Evolutionary conservation across 2,113 vertebrate species (phyloP), one percentile per base, ranked within the genome.

Genomic region (Sciurus niger): DNA sequence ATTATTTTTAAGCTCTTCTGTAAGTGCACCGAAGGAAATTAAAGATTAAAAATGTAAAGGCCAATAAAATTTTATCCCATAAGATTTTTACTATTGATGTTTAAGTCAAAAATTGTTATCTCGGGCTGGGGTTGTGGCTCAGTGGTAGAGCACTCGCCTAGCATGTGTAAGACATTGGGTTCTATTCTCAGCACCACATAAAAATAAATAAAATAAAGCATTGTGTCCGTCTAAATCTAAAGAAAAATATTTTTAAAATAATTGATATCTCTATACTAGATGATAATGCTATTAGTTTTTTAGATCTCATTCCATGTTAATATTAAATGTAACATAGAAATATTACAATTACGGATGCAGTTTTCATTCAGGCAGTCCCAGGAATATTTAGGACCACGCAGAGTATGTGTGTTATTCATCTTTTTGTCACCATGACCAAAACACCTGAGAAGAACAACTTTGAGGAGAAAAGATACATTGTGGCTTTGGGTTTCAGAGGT

Each of bases 1-100:
- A 84, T 77, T 70, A 86, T 90, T 96, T 58, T 96, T 84, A 93
- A 96, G 18, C 6, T 90, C n/a, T 77, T 96, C 46, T 90, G 12
- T 74, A 92, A 95, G 65, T 74, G 55, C 60, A 88, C 11, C 63
- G 28, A 90, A 91, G 8, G 20, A 83, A 86, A 79, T 88, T 65
- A 58, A 83, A 92, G 83, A 63, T 24, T 32, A 46, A 67, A 86
- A 80, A 24, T 72, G 22, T 76, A 40, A 94, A 60, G 18, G 68
- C 10, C 30, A 74, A 67, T 87, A 60, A 1, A 73, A 55, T 84
- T 79, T 95, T 84, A 46, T 88, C 10, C 32, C 18, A 30, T 48
- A 55, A 92, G n/a, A 65, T 72, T 87, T 97, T 96, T 37, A 40
- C n/a, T 76, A 51, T 40, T 94, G 73, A 86, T 20, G 1, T 95